Conservation (phyloP, 2,797 vertebrate species). For the Manis javanica region DNA sequence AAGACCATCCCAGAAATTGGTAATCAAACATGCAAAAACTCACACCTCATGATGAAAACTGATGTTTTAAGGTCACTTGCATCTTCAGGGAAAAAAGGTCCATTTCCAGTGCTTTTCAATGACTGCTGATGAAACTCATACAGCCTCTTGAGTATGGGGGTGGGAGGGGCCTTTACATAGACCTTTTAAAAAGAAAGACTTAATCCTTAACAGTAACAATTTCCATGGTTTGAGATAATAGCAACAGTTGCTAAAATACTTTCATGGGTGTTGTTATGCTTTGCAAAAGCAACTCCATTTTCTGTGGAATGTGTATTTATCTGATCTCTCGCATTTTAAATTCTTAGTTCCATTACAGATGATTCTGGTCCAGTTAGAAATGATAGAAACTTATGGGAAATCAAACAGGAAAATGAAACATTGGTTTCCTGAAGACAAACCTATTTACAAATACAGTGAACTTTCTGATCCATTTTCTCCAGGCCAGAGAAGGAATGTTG, state of each 20-base stretch:
- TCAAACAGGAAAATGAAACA: not conserved
- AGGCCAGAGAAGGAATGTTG: not conserved
- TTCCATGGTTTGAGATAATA: not conserved
- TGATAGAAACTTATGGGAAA: slow-evolving; percentile 18
- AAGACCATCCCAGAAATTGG: accelerated
- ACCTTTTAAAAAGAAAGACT: not conserved
- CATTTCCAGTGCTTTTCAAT: not conserved
- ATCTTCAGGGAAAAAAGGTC: not conserved
- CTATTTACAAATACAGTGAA: not conserved
- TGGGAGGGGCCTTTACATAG: not conserved
- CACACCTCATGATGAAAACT: not conserved
- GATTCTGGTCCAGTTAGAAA: not conserved
- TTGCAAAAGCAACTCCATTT: not conserved
- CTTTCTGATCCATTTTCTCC: not conserved
- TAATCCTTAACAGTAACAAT: not conserved
- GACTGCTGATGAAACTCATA: not conserved
- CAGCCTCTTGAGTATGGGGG: not conserved
- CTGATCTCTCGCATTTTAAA: slow-evolving; percentile 36
- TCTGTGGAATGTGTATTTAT: not conserved
- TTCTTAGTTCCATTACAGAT: slow-evolving; percentile 4
- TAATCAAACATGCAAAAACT: accelerated
- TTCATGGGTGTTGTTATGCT: not conserved
- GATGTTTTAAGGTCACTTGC: not conserved
- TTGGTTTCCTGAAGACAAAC: not conserved
- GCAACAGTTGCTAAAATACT: not conserved